Evolutionary conservation across 2,888 invertebrate genomes (phyloP), one percentile per base, ranked within the genome.

Genomic region (Dione vanillae): DNA sequence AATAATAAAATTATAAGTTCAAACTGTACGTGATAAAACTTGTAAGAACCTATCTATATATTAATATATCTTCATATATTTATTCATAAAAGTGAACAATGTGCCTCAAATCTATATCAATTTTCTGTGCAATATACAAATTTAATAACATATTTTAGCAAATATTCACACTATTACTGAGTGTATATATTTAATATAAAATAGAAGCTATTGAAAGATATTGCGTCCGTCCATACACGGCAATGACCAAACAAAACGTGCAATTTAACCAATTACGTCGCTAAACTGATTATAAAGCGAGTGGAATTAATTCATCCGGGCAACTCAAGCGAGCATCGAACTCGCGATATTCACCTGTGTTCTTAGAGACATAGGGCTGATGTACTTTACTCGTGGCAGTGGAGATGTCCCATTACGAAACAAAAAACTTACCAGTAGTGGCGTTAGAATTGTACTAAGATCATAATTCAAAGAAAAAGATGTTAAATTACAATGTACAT

Each of bases 221-320:
- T 67, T 40, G 35, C 37, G 70, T 72, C 56, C 74, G 70, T 65
- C 72, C 68, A 64, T 72, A 74, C 70, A 70, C 71, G 74, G 71
- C 72, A 73, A 65, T 70, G 72, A 67, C 67, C 71, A 71, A 79
- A 78, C 76, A 78, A 75, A 78, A 76, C 76, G 73, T 76, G 75
- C 79, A 76, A 78, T 78, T 78, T 78, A 77, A 76, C 77, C 78
- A 79, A 80, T 78, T 79, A 80, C 76, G 69, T 72, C 76, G 78
- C 74, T 79, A 78, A 78, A 76, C 75, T 77, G 78, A 80, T 80
- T 80, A 78, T 79, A 80, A 81, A 81, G 78, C 76, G 78, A 66
- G 74, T 75, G 75, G 77, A 81, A 79, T 80, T 78, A 79, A 80
- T 78, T 78, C 80, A 80, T 80, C 79, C 79, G 78, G 77, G 74